Percentiles rank a stretch among this genome's conserved stretches.
Evolutionary conservation across 2,888 invertebrate species (phyloP).

Genomic region (Tiliacea aurago): DNA sequence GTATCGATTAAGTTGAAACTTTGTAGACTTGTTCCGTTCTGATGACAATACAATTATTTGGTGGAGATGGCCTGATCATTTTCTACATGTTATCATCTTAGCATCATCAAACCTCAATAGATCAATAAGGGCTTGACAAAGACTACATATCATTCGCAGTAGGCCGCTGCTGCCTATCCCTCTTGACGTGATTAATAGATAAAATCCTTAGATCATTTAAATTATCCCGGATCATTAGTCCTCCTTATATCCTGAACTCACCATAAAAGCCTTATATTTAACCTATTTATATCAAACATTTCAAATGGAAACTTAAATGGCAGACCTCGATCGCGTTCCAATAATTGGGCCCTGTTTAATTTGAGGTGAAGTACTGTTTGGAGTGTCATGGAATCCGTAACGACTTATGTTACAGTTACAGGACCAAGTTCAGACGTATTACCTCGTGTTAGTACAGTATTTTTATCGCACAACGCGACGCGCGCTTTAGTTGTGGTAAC

Average conservation of each 20-base stretch:
- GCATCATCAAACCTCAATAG: no score
- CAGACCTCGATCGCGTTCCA: conserved; percentile 10
- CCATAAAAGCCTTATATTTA: neutral
- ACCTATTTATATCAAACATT: conserved; percentile 10
- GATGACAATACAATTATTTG: neutral
- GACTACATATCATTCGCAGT: neutral
- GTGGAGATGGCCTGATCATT: neutral
- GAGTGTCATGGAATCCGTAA: neutral
- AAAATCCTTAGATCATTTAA: neutral
- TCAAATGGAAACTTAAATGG: conserved; percentile 26
- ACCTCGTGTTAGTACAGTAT: no score
- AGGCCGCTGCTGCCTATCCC: neutral
- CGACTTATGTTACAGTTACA: conserved; percentile 12
- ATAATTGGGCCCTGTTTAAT: conserved; percentile 45
- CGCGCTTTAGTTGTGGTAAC: no score
- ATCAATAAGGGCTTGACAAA: neutral
- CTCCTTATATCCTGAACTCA: neutral
- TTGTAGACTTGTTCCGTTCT: neutral
- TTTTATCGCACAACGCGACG: no score
- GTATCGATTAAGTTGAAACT: neutral
- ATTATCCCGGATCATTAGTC: neutral
- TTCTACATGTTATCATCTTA: no score
- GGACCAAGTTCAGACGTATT: neutral
- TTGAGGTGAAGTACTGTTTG: conserved; percentile 22
- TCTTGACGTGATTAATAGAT: neutral